These are phyloP conservation scores for Troides aeacus DNA, from an alignment of 2,888 invertebrate genomes.

Conservation along the genomic window DNA sequence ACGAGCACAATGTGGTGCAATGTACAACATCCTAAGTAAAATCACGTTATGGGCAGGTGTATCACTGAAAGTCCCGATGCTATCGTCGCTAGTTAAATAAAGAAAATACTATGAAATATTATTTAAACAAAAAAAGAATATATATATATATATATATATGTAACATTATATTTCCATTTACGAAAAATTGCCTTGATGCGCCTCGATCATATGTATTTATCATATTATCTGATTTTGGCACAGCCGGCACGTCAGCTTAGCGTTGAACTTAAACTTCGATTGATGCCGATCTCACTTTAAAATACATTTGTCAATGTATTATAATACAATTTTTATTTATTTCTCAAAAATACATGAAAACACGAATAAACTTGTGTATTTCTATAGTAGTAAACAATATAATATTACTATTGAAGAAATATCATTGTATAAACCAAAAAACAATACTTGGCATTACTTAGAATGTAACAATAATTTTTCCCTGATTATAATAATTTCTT, in stretches of 20 bases:
- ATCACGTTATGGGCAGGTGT: too few relatives aligned
- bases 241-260: neutral
- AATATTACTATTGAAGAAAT: too few relatives aligned
- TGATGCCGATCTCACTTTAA: slow-evolving; percentile 12
- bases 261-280: slow-evolving; percentile 2
- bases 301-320: slow-evolving; percentile 12
- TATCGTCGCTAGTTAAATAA: too few relatives aligned
- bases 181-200: neutral
- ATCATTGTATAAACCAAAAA: too few relatives aligned
- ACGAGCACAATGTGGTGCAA: too few relatives aligned
- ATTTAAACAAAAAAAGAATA: neutral
- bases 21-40: too few relatives aligned
- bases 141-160: neutral
- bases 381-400: too few relatives aligned
- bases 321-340: neutral
- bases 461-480: too few relatives aligned
- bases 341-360: too few relatives aligned
- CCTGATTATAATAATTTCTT: too few relatives aligned
- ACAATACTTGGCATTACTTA: too few relatives aligned
- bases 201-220: neutral
- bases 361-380: neutral
- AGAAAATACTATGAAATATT: neutral
- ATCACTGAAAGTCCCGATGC: too few relatives aligned
- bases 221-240: slow-evolving; percentile 21
- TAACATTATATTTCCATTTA: neutral